Evolutionary conservation across 2,797 vertebrate species (phyloP), one percentile per base, ranked within the genome.

Genomic region (Hozukius guyotensis): DNA sequence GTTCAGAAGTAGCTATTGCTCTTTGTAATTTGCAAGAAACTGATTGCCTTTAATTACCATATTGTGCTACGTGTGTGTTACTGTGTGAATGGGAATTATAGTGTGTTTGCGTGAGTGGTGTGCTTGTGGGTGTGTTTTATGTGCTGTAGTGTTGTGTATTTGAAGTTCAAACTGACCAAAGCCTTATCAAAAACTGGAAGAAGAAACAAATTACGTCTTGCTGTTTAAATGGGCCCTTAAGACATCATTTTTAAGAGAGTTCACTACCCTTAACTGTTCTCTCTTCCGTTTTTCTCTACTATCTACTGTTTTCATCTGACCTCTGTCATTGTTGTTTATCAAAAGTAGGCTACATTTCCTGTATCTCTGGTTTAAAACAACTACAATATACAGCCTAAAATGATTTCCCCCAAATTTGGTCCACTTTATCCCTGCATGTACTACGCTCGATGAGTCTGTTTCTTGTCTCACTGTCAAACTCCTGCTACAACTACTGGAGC

Each of bases 11-110:
- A 64, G 66, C 63, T 38, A 52, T 53, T 69, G 59, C 46, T 82
- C 63, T 80, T 81, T 85, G 55, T 79, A 71, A 87, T 80, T 49
- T 36, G 46, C 38, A 42, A 67, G 27, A 78, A 72, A 72, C 61
- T n/a, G 0, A 80, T 83, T 83, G 63, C 27, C 32, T 79, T 89
- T 86, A 81, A 83, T 78, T 79, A 52, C 27, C 29, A 59, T 42
- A 64, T 31, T 56, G 49, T 67, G 55, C n/a, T 46, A 20, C 59
- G 18, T 60, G 18, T 60, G 18, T 70, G 31, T 52, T 49, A 34
- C 18, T 46, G 42, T 16, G 16, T 66, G 52, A 73, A 71, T 59
- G 8, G 16, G 57, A 61, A 5, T 57, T 25, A 8, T 1, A 25
- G 22, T 56, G 18, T 13, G 29, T 53, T 29, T 78, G 32, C 25